Conservation (phyloP, 2,113 vertebrate species). For the Nipponia nippon region DNA sequence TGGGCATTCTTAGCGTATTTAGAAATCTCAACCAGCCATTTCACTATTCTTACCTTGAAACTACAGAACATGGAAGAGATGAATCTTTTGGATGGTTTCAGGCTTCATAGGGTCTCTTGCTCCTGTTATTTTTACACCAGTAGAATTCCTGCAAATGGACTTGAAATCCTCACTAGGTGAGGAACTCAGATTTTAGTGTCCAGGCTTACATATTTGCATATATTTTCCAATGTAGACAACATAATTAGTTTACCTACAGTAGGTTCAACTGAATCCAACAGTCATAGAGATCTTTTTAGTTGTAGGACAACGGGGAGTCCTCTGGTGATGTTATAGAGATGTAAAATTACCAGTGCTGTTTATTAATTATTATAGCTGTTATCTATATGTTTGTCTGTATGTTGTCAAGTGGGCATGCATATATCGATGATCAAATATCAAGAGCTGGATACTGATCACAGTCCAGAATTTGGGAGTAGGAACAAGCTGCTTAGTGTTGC, state of each 20-base stretch:
- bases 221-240: not conserved
- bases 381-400: not conserved
- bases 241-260: not conserved
- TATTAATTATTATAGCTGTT: not conserved
- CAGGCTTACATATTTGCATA: not conserved
- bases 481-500: not conserved
- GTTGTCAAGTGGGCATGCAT: not conserved
- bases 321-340: not conserved
- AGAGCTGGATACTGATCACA: not conserved
- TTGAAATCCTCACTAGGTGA: not conserved
- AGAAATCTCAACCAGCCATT: not conserved
- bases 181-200: too few relatives aligned
- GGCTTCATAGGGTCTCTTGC: not conserved
- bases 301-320: not conserved
- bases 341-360: not conserved
- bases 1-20: not conserved
- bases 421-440: accelerated
- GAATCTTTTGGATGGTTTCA: not conserved
- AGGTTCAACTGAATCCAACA: not conserved
- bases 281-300: not conserved
- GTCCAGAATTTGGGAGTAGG: not conserved
- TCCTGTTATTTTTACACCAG: not conserved
- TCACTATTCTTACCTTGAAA: not conserved
- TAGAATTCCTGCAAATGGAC: not conserved
- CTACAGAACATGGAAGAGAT: not conserved